Base-by-base conservation (phyloP, 2,888 invertebrate species). In the Anthophora plumipes region DNA sequence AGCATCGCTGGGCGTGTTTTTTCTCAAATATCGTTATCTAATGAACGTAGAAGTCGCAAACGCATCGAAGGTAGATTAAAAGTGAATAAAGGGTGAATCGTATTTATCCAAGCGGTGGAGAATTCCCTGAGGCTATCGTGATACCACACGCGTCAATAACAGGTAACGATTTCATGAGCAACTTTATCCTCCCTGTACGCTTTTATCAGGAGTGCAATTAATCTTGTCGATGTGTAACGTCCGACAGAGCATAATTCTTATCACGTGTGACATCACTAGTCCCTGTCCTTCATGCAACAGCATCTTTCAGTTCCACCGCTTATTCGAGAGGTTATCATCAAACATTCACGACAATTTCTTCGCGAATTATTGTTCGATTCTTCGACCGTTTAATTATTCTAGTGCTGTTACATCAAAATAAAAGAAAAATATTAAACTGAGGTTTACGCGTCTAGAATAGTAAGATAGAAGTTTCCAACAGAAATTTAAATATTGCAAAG, bases 141-240 rank as follows among this genome's bases (percentile, higher is more conserved):
- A 80, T 85, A 74, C 57, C 69, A 63, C 66, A 72, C 22, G 72
- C 80, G 83, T 83, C 80, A 77, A 76, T 81, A 79, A 66, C 77
- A 70, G 64, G 55, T 78, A 61, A 84, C 66, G 70, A 78, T 85
- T 85, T 77, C 66, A 75, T 66, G 71, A 66, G 68, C 68, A 86
- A 86, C 78, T 85, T 85, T 78, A 83, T 79, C 63, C 60, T 20
- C 22, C 20, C 43, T 61, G 66, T 55, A 63, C 74, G 60, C 72
- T 84, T 84, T 86, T 85, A 84, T 85, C 86, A 60, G 57, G 50
- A 73, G 60, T 64, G 77, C 86, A 82, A 86, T 85, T 82, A 85
- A 85, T 85, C 84, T 82, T 85, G 81, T 63, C 82, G 79, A 79
- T 86, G 70, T 82, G 67, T 71, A 81, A 84, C 74, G 73, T 64